A percentile compares a stretch with the other conserved stretches of the same genome.
These are phyloP conservation scores for Cryptus viduatorius DNA, from an alignment of 2,888 invertebrate species.

Conservation along the genomic window DNA sequence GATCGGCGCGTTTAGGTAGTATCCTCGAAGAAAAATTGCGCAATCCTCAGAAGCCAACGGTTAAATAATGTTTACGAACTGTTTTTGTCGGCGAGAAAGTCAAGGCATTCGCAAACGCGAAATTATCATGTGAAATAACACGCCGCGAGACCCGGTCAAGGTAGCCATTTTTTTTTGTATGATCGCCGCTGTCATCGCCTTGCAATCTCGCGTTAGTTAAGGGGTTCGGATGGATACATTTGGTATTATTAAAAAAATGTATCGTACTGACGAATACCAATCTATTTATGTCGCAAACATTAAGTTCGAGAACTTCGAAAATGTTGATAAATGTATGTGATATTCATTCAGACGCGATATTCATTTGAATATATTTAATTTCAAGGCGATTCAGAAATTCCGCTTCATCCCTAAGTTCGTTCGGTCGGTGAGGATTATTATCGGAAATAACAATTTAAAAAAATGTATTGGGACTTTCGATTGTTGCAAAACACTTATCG, in stretches of 20 bases:
- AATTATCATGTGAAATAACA: constrained; percentile 34
- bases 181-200: not conserved
- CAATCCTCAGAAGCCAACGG: constrained; percentile 30
- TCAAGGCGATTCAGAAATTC: too few relatives aligned
- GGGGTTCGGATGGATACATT: not conserved
- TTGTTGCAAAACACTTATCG: not conserved
- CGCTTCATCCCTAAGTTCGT: too few relatives aligned
- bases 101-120: constrained; percentile 30
- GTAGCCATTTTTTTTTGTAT: constrained; percentile 41
- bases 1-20: constrained; percentile 48
- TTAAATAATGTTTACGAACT: constrained; percentile 39
- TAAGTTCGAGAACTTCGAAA: too few relatives aligned
- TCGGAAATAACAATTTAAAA: too few relatives aligned
- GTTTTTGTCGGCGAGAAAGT: constrained; percentile 31
- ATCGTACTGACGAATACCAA: too few relatives aligned
- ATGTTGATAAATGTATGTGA: too few relatives aligned
- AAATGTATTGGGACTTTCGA: not conserved
- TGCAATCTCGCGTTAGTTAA: not conserved
- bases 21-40: constrained; percentile 45
- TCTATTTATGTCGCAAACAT: too few relatives aligned
- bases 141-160: constrained; percentile 3
- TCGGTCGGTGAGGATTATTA: too few relatives aligned
- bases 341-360: too few relatives aligned
- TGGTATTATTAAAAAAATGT: not conserved
- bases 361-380: too few relatives aligned